Conservation (phyloP, 2,113 vertebrate species). For the Eupsittula cactorum region DNA sequence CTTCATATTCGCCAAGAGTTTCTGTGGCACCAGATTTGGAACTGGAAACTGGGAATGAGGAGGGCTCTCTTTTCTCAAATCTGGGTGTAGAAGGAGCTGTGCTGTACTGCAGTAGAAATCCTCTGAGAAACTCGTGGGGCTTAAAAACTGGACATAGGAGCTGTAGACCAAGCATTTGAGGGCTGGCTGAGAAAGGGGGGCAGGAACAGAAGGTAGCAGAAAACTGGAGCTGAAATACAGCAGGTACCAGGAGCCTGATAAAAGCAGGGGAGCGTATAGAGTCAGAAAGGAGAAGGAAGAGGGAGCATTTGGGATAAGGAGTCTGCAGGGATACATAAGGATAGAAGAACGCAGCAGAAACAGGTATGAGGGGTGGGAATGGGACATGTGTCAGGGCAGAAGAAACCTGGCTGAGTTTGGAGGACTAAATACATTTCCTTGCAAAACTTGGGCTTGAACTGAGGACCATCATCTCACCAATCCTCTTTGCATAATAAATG, state of each 20-base stretch:
- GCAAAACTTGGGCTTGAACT: not conserved
- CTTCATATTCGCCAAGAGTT: not conserved
- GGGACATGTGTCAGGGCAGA: not conserved
- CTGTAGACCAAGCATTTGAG: not conserved
- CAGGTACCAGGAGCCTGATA: not conserved
- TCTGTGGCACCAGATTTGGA: not conserved
- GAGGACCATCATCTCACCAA: not conserved
- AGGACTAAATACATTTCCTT: not conserved
- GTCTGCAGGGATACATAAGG: not conserved
- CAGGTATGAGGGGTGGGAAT: not conserved
- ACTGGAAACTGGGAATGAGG: not conserved
- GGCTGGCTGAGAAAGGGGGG: not conserved
- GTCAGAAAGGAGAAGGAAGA: not conserved
- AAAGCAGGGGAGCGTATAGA: not conserved
- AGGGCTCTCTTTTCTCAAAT: not conserved
- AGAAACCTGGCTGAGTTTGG: not conserved
- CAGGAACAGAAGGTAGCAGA: not conserved
- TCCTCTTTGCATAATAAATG: not conserved
- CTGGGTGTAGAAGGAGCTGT: not conserved
- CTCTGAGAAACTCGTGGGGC: not conserved
- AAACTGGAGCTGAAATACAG: not conserved
- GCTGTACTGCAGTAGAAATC: not conserved
- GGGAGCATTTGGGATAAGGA: not conserved
- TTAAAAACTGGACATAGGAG: not conserved
- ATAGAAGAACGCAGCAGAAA: not conserved